A percentile compares a stretch with the other conserved stretches of the same genome.
These are phyloP conservation scores for Omphaloscelis lunosa DNA, from an alignment of 2,888 invertebrate genomes.

Conservation along the genomic window DNA sequence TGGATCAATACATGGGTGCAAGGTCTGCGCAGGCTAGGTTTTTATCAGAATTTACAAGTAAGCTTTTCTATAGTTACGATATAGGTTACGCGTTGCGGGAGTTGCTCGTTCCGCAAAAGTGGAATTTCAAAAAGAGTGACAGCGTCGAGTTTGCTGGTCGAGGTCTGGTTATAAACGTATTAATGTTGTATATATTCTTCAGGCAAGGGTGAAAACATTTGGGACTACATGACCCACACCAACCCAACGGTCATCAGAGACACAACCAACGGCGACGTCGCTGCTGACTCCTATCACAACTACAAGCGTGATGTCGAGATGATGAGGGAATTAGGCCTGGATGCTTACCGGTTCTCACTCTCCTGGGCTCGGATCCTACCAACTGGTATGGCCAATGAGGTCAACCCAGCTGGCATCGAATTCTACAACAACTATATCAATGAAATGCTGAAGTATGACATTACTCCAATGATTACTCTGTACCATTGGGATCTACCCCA, in stretches of 20 bases:
- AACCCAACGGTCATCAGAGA: slow-evolving; percentile 71
- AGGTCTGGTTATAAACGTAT: background rate
- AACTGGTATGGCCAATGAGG: slow-evolving; percentile 84
- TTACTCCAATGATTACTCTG: slow-evolving; percentile 90
- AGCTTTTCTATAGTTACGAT: background rate
- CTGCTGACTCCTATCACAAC: slow-evolving; percentile 90
- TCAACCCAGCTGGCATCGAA: slow-evolving; percentile 91
- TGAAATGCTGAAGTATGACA: slow-evolving; percentile 90
- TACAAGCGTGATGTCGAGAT: slow-evolving; percentile 89
- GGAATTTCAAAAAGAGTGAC: background rate
- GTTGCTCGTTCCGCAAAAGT: no score
- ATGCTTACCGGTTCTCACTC: slow-evolving; percentile 90
- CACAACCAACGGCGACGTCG: slow-evolving; percentile 88
- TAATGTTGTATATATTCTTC: slow-evolving; percentile 10
- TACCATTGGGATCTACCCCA: slow-evolving; percentile 90
- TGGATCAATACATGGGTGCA: background rate
- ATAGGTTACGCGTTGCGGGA: no score
- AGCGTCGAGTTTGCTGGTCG: background rate
- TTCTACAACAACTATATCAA: slow-evolving; percentile 92
- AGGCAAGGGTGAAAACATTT: slow-evolving; percentile 76
- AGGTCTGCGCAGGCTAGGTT: background rate
- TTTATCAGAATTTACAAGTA: no score
- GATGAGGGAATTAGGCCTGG: slow-evolving; percentile 82
- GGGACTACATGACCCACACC: slow-evolving; percentile 76
- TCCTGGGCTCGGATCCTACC: slow-evolving; percentile 92